Conservation (phyloP, 30 jellyfish, hydroid and myxozoan genomes). For the Chironex yamaguchii region DNA sequence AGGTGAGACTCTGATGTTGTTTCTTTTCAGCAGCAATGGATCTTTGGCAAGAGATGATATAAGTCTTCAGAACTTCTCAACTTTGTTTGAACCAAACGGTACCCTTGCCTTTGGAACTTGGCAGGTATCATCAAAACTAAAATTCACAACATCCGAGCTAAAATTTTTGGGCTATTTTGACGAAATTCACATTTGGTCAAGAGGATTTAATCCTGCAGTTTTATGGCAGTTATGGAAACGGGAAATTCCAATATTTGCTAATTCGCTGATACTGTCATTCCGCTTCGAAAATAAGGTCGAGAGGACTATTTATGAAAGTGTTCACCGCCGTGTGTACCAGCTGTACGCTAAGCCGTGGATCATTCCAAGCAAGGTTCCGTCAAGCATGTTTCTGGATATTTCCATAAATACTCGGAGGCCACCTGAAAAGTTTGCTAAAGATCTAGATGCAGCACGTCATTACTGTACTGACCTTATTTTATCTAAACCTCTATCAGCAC, state of each 20-base stretch:
- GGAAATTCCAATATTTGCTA: conserved; percentile 21
- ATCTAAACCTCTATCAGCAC: conserved; percentile 4
- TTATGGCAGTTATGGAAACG: conserved; percentile 75
- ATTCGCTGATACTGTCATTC: conserved; percentile 7
- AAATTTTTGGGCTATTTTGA: conserved; percentile 53
- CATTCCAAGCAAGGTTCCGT: conserved; percentile 15
- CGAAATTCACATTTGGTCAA: conserved; percentile 50
- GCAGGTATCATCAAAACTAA: too few species aligned
- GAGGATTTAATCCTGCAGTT: conserved; percentile 63
- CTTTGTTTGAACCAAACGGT: too few species aligned
- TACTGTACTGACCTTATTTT: too few species aligned
- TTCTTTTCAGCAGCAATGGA: too few species aligned
- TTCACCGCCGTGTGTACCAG: background rate
- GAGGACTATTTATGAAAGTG: conserved; percentile 18
- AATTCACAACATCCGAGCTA: too few species aligned
- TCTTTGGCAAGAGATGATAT: too few species aligned
- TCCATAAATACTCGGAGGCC: too few species aligned
- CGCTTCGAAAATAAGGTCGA: conserved; percentile 39
- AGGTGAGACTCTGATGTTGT: too few species aligned
- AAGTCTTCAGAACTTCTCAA: too few species aligned
- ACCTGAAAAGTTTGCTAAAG: too few species aligned
- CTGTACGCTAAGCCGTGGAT: conserved; percentile 56
- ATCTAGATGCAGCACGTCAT: too few species aligned
- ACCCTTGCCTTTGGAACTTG: too few species aligned
- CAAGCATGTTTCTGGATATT: conserved; percentile 24